Evolutionary conservation across 1,140 invertebrate genomes (phyloP).

Genomic region (Drosophila prosaltans): DNA sequence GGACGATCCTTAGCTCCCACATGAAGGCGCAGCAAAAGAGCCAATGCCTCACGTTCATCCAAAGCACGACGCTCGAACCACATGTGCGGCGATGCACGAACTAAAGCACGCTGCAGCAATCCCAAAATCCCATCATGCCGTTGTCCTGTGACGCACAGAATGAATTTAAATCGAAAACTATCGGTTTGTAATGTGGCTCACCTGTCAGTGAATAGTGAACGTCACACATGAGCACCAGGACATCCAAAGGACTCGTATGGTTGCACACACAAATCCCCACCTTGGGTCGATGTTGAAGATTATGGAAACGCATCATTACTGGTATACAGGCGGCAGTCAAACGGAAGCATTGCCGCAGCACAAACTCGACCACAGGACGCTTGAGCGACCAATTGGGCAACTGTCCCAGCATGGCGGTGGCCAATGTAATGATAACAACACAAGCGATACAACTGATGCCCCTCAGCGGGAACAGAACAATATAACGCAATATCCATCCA

Average conservation of each 20-base stretch:
- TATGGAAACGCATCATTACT: slow-evolving; percentile 51
- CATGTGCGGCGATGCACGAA: slow-evolving; percentile 50
- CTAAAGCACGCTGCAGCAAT: slow-evolving; percentile 45
- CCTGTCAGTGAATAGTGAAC: slow-evolving; percentile 59
- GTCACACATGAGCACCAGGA: slow-evolving; percentile 62
- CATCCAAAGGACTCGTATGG: slow-evolving; percentile 61
- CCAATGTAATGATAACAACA: slow-evolving; percentile 36
- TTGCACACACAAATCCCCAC: slow-evolving; percentile 64
- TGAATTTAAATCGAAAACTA: neutral
- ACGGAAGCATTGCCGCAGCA: slow-evolving; percentile 43
- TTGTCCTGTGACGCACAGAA: slow-evolving; percentile 24
- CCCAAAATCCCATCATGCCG: slow-evolving; percentile 61
- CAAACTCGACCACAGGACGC: slow-evolving; percentile 19
- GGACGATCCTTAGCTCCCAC: slow-evolving; percentile 20
- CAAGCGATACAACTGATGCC: slow-evolving; percentile 22
- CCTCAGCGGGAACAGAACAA: slow-evolving; percentile 44
- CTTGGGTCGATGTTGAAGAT: slow-evolving; percentile 33
- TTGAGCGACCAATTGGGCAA: slow-evolving; percentile 42
- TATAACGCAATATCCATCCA: slow-evolving; percentile 38
- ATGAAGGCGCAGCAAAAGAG: slow-evolving; percentile 31
- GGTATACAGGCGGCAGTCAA: slow-evolving; percentile 48
- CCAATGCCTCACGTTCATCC: slow-evolving; percentile 43
- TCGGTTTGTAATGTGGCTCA: neutral
- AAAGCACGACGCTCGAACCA: slow-evolving; percentile 56
- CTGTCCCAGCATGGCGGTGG: slow-evolving; percentile 37